Conservation (phyloP, 1,140 invertebrate genomes). For the Neotoxoptera formosana region DNA sequence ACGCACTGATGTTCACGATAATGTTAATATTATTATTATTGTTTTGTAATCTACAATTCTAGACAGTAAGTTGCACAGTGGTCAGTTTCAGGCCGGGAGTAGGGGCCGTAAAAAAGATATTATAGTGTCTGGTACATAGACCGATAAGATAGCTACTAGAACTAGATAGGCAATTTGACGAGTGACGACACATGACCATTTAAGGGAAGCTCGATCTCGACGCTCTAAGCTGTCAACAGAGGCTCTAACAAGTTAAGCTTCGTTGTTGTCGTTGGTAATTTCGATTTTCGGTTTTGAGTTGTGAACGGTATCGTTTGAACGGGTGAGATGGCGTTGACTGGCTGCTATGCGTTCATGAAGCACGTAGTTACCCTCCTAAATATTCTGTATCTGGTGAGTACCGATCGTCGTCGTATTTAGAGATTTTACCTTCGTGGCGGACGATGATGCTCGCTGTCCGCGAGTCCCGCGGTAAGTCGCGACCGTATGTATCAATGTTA, state of each 20-base stretch:
- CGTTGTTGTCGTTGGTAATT: neutral
- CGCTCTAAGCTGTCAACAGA: conserved; percentile 7
- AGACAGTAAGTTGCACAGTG: no score
- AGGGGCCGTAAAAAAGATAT: no score
- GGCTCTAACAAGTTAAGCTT: neutral
- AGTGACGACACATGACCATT: conserved; percentile 49
- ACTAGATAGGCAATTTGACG: conserved; percentile 14
- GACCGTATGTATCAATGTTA: neutral
- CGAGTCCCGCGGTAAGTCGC: neutral
- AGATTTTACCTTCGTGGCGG: neutral
- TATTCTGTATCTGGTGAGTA: conserved; percentile 76
- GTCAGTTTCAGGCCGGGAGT: no score
- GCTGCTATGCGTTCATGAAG: conserved; percentile 75
- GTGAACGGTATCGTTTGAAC: neutral
- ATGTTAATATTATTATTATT: no score
- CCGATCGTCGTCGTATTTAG: neutral
- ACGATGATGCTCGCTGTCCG: neutral
- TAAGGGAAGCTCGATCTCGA: conserved; percentile 31
- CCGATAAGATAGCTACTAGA: neutral
- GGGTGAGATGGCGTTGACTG: conserved; percentile 69
- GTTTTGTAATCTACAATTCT: no score
- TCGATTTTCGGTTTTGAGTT: neutral
- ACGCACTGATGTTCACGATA: no score
- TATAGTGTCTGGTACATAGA: no score
- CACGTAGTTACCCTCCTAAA: conserved; percentile 75